Conservation (phyloP, 92 coral and sea anemone genomes). For the Ricordea florida region DNA sequence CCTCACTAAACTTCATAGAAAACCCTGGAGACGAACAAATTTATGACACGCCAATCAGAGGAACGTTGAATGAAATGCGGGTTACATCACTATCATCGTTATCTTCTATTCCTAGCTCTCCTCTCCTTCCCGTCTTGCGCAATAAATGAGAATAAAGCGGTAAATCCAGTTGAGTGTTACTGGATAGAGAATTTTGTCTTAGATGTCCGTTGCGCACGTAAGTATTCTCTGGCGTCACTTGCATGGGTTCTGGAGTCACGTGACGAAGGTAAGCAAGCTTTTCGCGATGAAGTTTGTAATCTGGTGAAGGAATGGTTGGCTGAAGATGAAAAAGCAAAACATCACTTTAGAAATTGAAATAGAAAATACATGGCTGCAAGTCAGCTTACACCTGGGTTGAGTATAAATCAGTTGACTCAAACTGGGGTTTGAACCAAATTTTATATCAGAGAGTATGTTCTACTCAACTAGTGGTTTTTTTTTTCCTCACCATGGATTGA, state of each 20-base stretch:
- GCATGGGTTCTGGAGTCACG: constrained; percentile 28
- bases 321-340: neutral
- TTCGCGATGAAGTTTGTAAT: constrained; percentile 29
- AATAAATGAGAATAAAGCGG: constrained; percentile 69
- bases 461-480: neutral
- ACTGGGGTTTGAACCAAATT: too few species aligned
- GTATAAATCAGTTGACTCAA: too few species aligned
- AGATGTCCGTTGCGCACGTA: constrained; percentile 15
- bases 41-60: constrained; percentile 59
- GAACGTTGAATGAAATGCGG: constrained; percentile 61
- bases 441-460: too few species aligned
- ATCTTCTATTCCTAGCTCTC: constrained; percentile 58
- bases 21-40: too few species aligned
- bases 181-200: neutral
- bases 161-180: neutral
- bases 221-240: neutral
- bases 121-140: constrained; percentile 80
- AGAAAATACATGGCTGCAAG: neutral
- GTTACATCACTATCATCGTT: constrained; percentile 78
- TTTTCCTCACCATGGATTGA: neutral
- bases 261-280: constrained; percentile 39
- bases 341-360: neutral
- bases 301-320: constrained; percentile 36
- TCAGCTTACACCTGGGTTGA: too few species aligned
- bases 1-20: too few species aligned